Evolutionary conservation across 2,888 invertebrate genomes (phyloP), one percentile per base, ranked within the genome.

Genomic region (Osedax fenrisi): DNA sequence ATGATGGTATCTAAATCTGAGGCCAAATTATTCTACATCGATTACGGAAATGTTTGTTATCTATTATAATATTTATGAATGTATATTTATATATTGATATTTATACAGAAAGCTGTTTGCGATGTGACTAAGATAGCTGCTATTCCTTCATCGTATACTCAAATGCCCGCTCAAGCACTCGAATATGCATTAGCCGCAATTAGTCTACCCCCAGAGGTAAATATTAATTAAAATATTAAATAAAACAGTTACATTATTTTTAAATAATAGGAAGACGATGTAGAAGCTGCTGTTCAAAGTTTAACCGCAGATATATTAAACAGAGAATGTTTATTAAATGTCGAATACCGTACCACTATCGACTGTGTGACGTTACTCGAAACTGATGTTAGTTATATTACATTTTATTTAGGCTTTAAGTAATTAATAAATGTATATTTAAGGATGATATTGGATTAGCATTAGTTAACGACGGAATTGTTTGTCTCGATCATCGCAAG

Each of bases 161-260:
- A 87, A 1, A 90, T 92, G 74, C 80, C 86, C 17, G 81, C 86
- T 17, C 91, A 64, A 82, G 96, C 94, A 0, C 88, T 88, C n/a
- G 94, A 95, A 83, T 94, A 92, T 83, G 86, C 87, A 1, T 86
- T 98, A 76, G 93, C 94, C 27, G 90, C 92, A 82, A 89, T 92
- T 27, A 87, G 88, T 80, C 88, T 94, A 82, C 94, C 95, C 3
- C 86, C 88, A 75, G 96, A 97, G 85, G 90, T 91, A 84, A 86
- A 87, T 86, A 3, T 69, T 56, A 41, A 41, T 41, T 41, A 5
- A 5, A 10, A 41, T 41, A 10, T 41, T 41, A 41, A 41, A 41
- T 41, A 41, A 10, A n/a, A n/a, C n/a, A n/a, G 2, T 72, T 27
- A 17, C 23, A 5, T 27, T 2, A 72, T n/a, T 21, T 22, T 66